Conservation (phyloP, 2,888 invertebrate genomes). For the Athripsodes cinereus region DNA sequence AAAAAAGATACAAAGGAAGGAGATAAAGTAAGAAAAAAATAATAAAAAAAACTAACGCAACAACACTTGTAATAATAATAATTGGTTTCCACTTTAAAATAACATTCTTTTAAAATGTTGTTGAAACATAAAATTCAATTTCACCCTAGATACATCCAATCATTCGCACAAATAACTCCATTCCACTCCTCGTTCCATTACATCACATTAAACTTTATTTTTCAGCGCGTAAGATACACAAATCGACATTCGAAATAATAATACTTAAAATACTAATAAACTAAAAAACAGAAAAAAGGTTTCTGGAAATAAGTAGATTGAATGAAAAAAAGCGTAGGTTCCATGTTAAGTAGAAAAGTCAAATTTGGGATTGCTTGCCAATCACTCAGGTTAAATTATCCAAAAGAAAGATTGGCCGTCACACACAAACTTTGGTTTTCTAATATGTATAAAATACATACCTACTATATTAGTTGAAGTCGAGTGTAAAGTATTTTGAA, state of each 20-base stretch:
- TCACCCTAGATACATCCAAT: slow-evolving; percentile 27
- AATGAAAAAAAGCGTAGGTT: too few relatives aligned
- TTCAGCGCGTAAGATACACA: slow-evolving; percentile 19
- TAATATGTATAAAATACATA: too few relatives aligned
- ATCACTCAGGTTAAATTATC: not conserved
- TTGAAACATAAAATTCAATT: slow-evolving; percentile 26
- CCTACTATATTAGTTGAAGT: too few relatives aligned
- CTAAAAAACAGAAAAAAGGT: not conserved
- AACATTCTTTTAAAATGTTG: slow-evolving; percentile 12
- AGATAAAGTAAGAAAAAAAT: too few relatives aligned
- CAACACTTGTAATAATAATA: not conserved
- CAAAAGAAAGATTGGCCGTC: not conserved
- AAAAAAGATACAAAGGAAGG: too few relatives aligned
- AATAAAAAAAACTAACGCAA: too few relatives aligned
- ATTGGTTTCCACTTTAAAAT: slow-evolving; percentile 8
- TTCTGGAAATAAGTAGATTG: not conserved
- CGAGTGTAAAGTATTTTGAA: too few relatives aligned
- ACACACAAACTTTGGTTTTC: not conserved
- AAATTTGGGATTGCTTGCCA: not conserved
- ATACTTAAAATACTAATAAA: not conserved
- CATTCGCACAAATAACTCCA: slow-evolving; percentile 27
- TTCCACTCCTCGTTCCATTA: slow-evolving; percentile 14
- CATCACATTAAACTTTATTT: slow-evolving; percentile 9
- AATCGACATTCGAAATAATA: not conserved
- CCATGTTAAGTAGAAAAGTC: too few relatives aligned